A percentile compares a stretch with the other conserved stretches of the same genome.
Evolutionary conservation across 1,140 invertebrate species (phyloP).

Genomic region (Neuroterus valhalla): DNA sequence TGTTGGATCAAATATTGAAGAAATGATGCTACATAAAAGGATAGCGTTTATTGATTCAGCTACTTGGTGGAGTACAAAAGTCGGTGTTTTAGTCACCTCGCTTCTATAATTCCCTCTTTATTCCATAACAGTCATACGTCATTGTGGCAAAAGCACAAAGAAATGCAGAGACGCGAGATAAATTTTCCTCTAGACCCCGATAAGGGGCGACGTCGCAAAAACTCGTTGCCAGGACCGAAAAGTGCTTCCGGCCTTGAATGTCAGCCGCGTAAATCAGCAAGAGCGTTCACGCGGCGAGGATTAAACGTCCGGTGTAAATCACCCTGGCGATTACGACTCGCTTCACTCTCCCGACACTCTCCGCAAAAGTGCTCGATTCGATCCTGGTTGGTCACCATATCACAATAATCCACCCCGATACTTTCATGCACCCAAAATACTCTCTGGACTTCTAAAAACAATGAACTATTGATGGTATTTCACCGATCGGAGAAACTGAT

Average conservation of each 20-base stretch:
- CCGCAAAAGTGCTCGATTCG: slow-evolving; percentile 40
- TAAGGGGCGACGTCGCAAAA: slow-evolving; percentile 58
- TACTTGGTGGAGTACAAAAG: background rate
- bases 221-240: slow-evolving; percentile 63
- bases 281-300: slow-evolving; percentile 60
- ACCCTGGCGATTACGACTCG: slow-evolving; percentile 61
- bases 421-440: background rate
- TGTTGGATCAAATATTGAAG: too few species aligned
- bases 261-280: slow-evolving; percentile 64
- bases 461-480: too few species aligned
- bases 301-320: slow-evolving; percentile 65
- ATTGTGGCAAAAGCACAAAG: slow-evolving; percentile 43
- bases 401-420: slow-evolving; percentile 37
- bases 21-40: too few species aligned
- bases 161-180: slow-evolving; percentile 51
- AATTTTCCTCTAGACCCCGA: slow-evolving; percentile 43
- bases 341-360: slow-evolving; percentile 50
- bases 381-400: slow-evolving; percentile 47
- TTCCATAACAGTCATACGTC: slow-evolving; percentile 18
- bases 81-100: background rate
- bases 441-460: background rate
- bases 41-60: too few species aligned
- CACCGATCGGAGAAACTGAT: too few species aligned
- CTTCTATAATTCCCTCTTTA: slow-evolving; percentile 7
- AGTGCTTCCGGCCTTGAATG: slow-evolving; percentile 65